These are phyloP conservation scores for Hemitrygon akajei DNA, from an alignment of 2,797 vertebrate species.

Conservation along the genomic window DNA sequence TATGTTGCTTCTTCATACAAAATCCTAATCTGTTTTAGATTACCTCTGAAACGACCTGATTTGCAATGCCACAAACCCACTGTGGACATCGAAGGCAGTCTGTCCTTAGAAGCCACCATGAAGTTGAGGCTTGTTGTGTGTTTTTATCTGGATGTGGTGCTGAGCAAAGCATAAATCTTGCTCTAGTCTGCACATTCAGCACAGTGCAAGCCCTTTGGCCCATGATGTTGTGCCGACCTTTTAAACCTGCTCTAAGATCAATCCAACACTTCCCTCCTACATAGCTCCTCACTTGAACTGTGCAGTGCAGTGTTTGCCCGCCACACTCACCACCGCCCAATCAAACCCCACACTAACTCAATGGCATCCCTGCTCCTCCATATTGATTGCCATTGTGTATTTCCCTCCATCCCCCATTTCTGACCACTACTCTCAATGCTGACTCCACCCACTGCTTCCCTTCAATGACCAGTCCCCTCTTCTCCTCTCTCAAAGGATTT, in stretches of 20 bases:
- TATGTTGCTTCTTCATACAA: neutral
- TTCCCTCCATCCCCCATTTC: neutral
- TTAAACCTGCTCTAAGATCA: too few species aligned
- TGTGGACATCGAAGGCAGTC: neutral
- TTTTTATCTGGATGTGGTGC: neutral
- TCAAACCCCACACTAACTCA: neutral
- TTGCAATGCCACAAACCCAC: neutral
- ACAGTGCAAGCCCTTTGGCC: too few species aligned
- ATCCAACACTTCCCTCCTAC: too few species aligned
- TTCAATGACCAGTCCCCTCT: neutral
- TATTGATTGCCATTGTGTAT: neutral
- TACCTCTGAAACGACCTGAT: neutral
- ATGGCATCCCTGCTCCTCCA: neutral
- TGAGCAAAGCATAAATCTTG: neutral
- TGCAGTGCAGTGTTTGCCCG: neutral
- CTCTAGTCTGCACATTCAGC: neutral
- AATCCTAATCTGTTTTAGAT: neutral
- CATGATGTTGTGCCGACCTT: too few species aligned
- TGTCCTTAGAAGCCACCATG: neutral
- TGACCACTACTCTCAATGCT: neutral
- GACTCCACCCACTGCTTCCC: neutral
- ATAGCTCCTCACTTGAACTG: too few species aligned
- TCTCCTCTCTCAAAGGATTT: neutral
- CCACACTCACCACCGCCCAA: too few species aligned
- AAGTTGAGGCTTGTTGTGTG: neutral